These are phyloP conservation scores for Cephus spinipes DNA, from an alignment of 2,888 invertebrate genomes.

Conservation along the genomic window DNA sequence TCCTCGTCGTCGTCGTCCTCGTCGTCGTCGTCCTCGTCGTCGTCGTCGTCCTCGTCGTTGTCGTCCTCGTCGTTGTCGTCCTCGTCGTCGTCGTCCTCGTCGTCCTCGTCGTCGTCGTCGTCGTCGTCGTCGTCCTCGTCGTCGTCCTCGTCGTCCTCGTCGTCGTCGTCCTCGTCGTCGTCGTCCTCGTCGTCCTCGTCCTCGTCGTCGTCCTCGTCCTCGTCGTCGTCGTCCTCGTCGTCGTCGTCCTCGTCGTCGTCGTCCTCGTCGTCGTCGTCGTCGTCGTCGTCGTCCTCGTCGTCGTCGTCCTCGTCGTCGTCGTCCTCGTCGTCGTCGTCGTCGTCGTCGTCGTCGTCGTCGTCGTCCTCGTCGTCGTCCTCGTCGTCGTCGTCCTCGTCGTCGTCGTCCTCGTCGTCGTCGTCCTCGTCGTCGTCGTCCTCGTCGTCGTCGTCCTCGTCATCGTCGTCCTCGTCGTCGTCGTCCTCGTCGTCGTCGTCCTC, in stretches of 20 bases:
- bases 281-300: background rate
- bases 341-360: background rate
- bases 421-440: background rate
- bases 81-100: background rate
- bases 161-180: background rate
- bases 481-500: background rate
- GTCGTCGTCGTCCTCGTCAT: background rate
- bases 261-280: background rate
- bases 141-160: background rate
- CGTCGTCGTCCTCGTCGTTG: too few relatives aligned
- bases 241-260: background rate
- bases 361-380: background rate
- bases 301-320: background rate
- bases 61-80: too few relatives aligned
- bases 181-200: background rate
- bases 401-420: background rate
- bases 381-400: background rate
- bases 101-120: constrained; percentile 1
- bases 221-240: background rate
- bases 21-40: background rate
- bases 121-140: constrained; percentile 1
- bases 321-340: background rate
- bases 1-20: background rate
- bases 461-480: background rate
- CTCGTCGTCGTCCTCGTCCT: too few relatives aligned